Evolutionary conservation across 2,113 vertebrate species (phyloP).

Genomic region (Empidonax alnorum): DNA sequence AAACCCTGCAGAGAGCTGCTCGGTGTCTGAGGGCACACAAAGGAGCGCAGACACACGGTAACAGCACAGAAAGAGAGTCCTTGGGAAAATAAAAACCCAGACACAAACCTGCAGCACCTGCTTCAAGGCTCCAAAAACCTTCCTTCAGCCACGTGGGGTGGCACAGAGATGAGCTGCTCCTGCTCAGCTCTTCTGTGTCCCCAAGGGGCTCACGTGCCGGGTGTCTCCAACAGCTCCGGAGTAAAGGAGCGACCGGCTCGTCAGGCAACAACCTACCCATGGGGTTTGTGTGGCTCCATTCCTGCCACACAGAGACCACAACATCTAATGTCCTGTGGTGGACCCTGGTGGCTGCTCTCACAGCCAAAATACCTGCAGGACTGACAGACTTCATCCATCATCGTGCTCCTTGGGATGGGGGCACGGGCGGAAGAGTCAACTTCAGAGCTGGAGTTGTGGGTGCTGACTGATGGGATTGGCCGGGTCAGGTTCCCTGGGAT

Average conservation of each 20-base stretch:
- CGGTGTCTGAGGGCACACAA: neutral
- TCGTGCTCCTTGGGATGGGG: neutral
- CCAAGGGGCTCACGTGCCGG: accelerated
- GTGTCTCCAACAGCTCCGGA: neutral
- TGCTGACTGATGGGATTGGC: constrained; percentile 20
- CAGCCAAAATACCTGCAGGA: constrained; percentile 10
- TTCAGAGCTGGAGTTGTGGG: neutral
- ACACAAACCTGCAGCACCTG: neutral
- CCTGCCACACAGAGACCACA: neutral
- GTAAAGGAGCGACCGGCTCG: accelerated
- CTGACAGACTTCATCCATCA: constrained; percentile 39
- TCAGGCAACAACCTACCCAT: accelerated
- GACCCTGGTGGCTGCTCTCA: neutral
- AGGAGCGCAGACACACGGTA: neutral
- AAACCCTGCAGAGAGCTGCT: neutral
- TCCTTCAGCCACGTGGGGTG: neutral
- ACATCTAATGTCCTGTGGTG: neutral
- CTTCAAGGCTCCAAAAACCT: neutral
- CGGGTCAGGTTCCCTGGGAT: constrained; percentile 40
- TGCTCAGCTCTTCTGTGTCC: neutral
- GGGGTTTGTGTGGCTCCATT: neutral
- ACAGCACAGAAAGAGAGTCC: neutral
- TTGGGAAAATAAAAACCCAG: neutral
- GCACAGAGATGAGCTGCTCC: neutral
- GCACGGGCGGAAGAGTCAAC: neutral